Evolutionary conservation across 2,113 vertebrate species (phyloP), one percentile per base, ranked within the genome.

Genomic region (Myrmophylax atrothorax): DNA sequence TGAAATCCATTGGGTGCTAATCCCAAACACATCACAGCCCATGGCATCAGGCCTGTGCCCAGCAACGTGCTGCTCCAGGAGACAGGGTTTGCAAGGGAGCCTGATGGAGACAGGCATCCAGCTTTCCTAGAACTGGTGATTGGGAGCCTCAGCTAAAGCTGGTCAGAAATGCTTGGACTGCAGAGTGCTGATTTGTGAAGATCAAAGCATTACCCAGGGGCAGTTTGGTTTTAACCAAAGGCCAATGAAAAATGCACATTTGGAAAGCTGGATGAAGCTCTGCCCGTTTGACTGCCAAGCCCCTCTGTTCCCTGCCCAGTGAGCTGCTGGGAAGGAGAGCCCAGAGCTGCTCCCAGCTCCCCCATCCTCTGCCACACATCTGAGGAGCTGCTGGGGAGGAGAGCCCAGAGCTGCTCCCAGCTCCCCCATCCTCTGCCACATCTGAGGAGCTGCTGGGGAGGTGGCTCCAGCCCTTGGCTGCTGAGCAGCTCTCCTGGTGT

Each of bases 1-100:
- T 96, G 84, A 85, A 89, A 94, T 89, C 46, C 87, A 35, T 10
- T 49, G 84, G 69, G 52, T 42, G 84, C 40, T 84, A 75, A 89
- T 82, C 69, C 89, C 49, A 69, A 75, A 6, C 73, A 64, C 52
- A 42, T 63, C 20, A 29, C 62, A 90, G 72, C 60, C 79, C 25
- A 4, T 75, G 81, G 77, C 81, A 87, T 28, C 58, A 58, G 73
- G 66, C 77, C 66, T 73, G n/a, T 0, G 0, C 78, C 70, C 84
- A 58, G 22, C 74, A 79, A 83, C 10, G 37, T 12, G 49, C 55
- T 64, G 60, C 55, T 86, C 59, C 33, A 18, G 28, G n/a, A 49
- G n/a, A 40, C 52, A 24, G 74, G 49, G 22, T 94, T 73, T 83
- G 63, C 35, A n/a, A 18, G 58, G 73, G 9, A 64, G 42, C 15